These are phyloP conservation scores for Himalopsyche kuldschensis DNA, from an alignment of 2,888 invertebrate genomes.

Conservation along the genomic window DNA sequence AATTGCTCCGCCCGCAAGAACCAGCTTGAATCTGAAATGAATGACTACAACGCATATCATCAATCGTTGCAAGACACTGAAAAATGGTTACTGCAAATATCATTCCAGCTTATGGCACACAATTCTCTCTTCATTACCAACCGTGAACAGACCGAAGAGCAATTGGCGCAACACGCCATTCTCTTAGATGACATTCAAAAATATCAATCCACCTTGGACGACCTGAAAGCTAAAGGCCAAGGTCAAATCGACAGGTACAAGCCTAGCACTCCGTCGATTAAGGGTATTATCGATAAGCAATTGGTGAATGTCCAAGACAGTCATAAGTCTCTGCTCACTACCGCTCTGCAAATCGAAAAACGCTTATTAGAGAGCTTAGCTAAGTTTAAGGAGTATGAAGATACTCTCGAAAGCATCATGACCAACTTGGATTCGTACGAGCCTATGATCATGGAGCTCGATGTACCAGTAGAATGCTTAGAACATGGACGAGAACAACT, in stretches of 20 bases:
- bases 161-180: constrained; percentile 83
- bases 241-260: constrained; percentile 82
- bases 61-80: constrained; percentile 90
- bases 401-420: constrained; percentile 83
- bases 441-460: constrained; percentile 74
- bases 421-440: constrained; percentile 79
- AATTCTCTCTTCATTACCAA: constrained; percentile 92
- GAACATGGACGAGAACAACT: constrained; percentile 72
- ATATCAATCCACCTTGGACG: constrained; percentile 79
- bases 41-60: constrained; percentile 84
- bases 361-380: constrained; percentile 84
- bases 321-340: constrained; percentile 85
- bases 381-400: constrained; percentile 93
- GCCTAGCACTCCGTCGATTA: constrained; percentile 69
- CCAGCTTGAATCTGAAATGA: constrained; percentile 77
- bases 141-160: constrained; percentile 87
- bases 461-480: constrained; percentile 73
- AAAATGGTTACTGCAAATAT: constrained; percentile 93
- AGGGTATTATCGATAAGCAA: constrained; percentile 80
- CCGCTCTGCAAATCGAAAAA: constrained; percentile 88
- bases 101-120: constrained; percentile 94
- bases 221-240: constrained; percentile 80
- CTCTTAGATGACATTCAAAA: constrained; percentile 78
- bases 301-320: constrained; percentile 90
- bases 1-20: constrained; percentile 67